Percentiles rank a stretch among this genome's conserved stretches.
Conservation (phyloP, 2,888 invertebrate species). For the Branchellion lobata region DNA sequence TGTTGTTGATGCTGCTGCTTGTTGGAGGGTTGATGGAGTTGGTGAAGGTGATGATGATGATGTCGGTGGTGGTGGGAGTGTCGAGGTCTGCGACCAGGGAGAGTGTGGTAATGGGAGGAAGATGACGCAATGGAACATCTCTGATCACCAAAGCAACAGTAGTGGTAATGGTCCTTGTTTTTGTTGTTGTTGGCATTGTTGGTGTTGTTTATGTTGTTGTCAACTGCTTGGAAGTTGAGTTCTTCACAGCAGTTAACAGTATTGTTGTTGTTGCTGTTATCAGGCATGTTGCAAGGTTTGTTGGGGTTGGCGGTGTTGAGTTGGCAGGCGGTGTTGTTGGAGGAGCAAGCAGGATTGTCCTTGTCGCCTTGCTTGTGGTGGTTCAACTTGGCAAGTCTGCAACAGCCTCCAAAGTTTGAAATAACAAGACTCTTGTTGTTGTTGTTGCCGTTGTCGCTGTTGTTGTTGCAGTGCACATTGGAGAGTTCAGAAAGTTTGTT, state of each 20-base stretch:
- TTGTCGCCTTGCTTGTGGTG: not conserved
- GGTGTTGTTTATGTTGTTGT: not conserved
- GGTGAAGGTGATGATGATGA: constrained; percentile 22
- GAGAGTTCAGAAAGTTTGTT: constrained; percentile 26
- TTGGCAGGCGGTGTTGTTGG: not conserved
- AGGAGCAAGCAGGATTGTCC: not conserved
- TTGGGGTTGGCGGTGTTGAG: not conserved
- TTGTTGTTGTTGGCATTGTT: constrained; percentile 11
- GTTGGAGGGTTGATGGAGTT: no score
- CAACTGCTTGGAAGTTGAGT: not conserved
- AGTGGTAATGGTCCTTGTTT: not conserved
- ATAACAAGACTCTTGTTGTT: not conserved
- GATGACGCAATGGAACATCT: not conserved
- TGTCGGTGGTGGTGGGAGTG: constrained; percentile 21
- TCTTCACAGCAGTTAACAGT: not conserved
- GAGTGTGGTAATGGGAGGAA: constrained; percentile 38
- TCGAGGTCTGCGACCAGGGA: constrained; percentile 27
- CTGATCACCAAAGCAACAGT: constrained; percentile 12
- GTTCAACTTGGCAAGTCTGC: not conserved
- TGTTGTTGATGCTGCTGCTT: no score
- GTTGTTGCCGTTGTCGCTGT: no score
- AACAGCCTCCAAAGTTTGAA: constrained; percentile 14
- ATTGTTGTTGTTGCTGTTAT: no score
- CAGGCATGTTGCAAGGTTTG: no score
- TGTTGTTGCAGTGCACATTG: not conserved